phyloP scores from a whole-genome alignment of 23 tunicate species.

The Aplidium turbinatum region DNA sequence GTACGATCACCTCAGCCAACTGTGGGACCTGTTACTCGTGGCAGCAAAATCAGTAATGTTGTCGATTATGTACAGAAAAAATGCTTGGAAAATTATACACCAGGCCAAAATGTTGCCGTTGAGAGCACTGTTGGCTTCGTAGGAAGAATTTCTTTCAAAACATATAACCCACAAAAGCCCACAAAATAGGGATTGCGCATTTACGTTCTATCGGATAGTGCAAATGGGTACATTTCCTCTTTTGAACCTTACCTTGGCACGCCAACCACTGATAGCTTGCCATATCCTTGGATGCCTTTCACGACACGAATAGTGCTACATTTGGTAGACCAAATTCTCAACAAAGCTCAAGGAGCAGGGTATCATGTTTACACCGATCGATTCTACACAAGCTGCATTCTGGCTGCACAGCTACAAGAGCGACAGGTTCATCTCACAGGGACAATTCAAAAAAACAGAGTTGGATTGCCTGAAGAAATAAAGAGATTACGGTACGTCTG shows the following conservation, averaged over 20 bases:
- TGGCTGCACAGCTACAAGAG: no score
- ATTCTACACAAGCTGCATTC: constrained; percentile 6
- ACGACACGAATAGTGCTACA: constrained; percentile 13
- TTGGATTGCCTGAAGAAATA: no score
- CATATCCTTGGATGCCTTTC: background rate
- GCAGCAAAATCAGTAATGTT: constrained; percentile 22
- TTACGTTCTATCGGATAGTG: constrained; percentile 22
- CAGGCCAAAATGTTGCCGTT: constrained; percentile 17
- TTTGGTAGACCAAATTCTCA: constrained; percentile 25
- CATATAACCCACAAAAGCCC: constrained; percentile 43
- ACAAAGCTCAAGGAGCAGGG: constrained; percentile 7
- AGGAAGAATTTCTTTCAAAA: constrained; percentile 26
- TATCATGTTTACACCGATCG: constrained; percentile 32
- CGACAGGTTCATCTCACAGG: no score
- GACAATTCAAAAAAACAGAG: no score
- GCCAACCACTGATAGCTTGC: constrained; percentile 4
- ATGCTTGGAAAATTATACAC: constrained; percentile 10
- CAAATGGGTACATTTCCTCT: constrained; percentile 21
- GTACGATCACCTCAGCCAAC: constrained; percentile 20
- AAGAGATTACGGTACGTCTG: no score
- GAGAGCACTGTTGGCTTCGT: constrained; percentile 26
- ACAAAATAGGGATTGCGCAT: constrained; percentile 42
- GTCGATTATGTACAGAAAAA: constrained; percentile 5
- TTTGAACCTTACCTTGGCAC: constrained; percentile 37
- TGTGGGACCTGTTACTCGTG: constrained; percentile 5